Conservation (phyloP, 1,140 invertebrate genomes). For the Megathymus violae region DNA sequence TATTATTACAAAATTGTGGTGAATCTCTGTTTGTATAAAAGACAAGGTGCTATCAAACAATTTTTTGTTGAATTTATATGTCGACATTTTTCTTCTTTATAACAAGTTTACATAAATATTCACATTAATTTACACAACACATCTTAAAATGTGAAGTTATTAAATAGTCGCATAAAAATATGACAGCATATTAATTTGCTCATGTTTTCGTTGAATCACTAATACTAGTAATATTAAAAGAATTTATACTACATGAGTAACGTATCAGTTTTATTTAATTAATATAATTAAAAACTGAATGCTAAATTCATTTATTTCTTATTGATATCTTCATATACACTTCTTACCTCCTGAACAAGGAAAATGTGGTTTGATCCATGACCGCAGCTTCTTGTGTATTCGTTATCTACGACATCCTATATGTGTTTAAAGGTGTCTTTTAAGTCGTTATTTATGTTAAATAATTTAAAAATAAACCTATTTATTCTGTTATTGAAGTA, state of each 20-base stretch:
- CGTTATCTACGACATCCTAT: too few relatives aligned
- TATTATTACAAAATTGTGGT: conserved; percentile 18
- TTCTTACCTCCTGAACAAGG: too few relatives aligned
- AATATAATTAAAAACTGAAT: too few relatives aligned
- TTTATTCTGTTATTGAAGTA: too few relatives aligned
- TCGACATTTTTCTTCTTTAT: conserved; percentile 1
- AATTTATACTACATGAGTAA: too few relatives aligned
- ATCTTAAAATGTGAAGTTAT: not conserved
- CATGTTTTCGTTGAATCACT: not conserved
- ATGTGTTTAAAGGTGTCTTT: too few relatives aligned
- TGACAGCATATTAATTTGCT: not conserved
- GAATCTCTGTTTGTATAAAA: conserved; percentile 15
- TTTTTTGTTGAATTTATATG: conserved; percentile 1
- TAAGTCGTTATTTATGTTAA: too few relatives aligned
- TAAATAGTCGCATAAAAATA: not conserved
- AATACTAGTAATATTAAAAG: not conserved
- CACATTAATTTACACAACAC: conserved; percentile 4
- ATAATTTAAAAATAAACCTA: too few relatives aligned
- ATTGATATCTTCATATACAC: not conserved
- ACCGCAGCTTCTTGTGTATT: too few relatives aligned
- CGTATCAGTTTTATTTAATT: too few relatives aligned
- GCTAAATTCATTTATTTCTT: not conserved
- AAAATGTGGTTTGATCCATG: too few relatives aligned
- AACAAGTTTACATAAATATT: conserved; percentile 1
- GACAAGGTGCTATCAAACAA: not conserved